These are phyloP conservation scores for Listronotus oregonensis DNA, from an alignment of 1,140 invertebrate species.

Conservation along the genomic window DNA sequence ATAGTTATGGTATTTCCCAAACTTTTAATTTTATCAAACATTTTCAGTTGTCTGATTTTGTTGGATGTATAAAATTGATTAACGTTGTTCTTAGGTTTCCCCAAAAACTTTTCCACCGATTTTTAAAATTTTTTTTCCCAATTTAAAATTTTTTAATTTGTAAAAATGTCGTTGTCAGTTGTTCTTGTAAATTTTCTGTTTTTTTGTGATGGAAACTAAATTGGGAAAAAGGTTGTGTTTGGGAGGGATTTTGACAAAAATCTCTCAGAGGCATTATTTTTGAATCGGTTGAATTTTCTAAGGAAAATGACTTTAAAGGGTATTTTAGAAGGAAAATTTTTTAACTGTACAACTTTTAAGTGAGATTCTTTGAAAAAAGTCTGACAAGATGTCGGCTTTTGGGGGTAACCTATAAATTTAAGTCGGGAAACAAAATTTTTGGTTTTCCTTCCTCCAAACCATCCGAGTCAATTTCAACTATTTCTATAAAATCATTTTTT, in stretches of 20 bases:
- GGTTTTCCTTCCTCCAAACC: slow-evolving; percentile 3
- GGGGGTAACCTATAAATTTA: too few relatives aligned
- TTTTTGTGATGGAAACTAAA: neutral
- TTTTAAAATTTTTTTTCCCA: neutral
- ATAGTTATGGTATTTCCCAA: too few relatives aligned
- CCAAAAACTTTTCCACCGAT: slow-evolving; percentile 2
- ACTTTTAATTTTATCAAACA: too few relatives aligned
- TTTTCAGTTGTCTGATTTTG: too few relatives aligned
- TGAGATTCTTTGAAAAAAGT: neutral
- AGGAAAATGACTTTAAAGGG: neutral
- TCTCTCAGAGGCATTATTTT: neutral
- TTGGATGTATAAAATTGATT: too few relatives aligned
- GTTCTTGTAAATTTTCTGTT: neutral
- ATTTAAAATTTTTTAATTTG: neutral
- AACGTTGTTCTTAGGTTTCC: neutral
- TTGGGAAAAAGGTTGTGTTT: too few relatives aligned
- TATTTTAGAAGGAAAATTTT: neutral
- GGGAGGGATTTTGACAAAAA: neutral
- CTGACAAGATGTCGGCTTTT: too few relatives aligned
- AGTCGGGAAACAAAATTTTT: neutral
- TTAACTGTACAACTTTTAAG: neutral
- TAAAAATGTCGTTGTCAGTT: slow-evolving; percentile 1
- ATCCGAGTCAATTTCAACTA: slow-evolving; percentile 18
- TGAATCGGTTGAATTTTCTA: neutral
- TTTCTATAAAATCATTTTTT: slow-evolving; percentile 7